Evolutionary conservation across 2,113 vertebrate genomes (phyloP).

Genomic region (Diadophis punctatus): DNA sequence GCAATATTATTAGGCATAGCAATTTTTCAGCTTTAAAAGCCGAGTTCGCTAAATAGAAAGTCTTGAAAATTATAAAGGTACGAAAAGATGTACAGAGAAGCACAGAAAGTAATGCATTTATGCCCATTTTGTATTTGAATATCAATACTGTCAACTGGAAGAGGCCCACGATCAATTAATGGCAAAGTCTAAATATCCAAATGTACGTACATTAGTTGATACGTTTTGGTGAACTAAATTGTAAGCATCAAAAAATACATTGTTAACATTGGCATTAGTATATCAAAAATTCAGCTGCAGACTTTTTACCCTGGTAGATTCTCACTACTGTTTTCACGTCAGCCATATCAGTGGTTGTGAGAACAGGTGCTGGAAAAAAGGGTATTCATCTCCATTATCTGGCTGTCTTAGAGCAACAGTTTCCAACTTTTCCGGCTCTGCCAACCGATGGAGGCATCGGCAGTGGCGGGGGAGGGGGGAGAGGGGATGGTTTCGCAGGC

Average conservation of each 20-base stretch:
- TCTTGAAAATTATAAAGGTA: not conserved
- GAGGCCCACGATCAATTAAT: not conserved
- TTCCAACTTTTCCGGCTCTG: no score
- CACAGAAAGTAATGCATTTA: no score
- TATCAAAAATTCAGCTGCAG: not conserved
- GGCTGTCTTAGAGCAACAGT: no score
- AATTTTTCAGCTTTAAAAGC: not conserved
- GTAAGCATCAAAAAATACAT: not conserved
- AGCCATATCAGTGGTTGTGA: not conserved
- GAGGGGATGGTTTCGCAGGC: no score
- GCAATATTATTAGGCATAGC: not conserved
- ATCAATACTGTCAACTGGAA: no score
- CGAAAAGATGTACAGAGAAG: not conserved
- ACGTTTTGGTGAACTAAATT: not conserved
- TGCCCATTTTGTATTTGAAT: not conserved
- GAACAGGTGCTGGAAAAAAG: not conserved
- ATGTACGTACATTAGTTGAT: no score
- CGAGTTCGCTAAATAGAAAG: not conserved
- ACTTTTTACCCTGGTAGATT: not conserved
- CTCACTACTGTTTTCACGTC: not conserved
- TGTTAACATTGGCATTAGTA: not conserved
- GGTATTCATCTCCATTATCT: not conserved
- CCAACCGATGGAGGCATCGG: no score
- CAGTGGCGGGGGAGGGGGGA: no score
- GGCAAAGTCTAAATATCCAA: no score